Conservation (phyloP, 35 echinoderm and acorn worm species). For the Acanthaster planci region DNA sequence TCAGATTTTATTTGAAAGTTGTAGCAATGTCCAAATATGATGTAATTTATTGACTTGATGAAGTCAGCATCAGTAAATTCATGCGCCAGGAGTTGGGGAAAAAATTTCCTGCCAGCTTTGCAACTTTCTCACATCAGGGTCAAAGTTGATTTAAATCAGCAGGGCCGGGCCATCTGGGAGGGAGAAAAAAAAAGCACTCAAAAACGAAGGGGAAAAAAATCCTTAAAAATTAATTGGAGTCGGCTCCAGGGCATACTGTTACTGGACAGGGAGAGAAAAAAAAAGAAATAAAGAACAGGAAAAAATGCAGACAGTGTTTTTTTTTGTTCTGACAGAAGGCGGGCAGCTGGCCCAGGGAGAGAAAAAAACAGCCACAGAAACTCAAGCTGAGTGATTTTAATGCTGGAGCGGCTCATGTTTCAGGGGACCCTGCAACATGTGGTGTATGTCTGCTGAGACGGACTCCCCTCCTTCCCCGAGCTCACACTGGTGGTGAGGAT, state of each 20-base stretch:
- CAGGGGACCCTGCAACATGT: constrained; percentile 5
- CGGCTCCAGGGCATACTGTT: not conserved
- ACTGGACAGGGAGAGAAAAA: too few relatives aligned
- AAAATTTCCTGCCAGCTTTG: not conserved
- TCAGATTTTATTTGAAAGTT: too few relatives aligned
- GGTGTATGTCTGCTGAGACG: not conserved
- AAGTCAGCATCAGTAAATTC: too few relatives aligned
- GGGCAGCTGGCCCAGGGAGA: not conserved
- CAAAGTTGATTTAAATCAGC: not conserved
- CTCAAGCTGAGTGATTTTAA: not conserved
- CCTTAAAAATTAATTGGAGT: constrained; percentile 20
- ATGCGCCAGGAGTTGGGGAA: too few relatives aligned
- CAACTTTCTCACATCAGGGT: too few relatives aligned
- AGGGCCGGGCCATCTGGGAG: not conserved
- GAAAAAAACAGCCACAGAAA: not conserved
- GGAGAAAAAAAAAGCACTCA: constrained; percentile 2
- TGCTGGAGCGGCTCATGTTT: not conserved
- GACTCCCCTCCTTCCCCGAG: too few relatives aligned
- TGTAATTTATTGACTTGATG: too few relatives aligned
- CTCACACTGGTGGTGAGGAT: too few relatives aligned
- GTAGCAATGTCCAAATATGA: too few relatives aligned
- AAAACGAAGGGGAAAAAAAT: too few relatives aligned
- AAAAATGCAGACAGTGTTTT: too few relatives aligned
- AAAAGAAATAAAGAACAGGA: too few relatives aligned
- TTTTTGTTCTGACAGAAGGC: not conserved